Base-by-base conservation (phyloP, 2,113 vertebrate species). In the Gallinago undulata region DNA sequence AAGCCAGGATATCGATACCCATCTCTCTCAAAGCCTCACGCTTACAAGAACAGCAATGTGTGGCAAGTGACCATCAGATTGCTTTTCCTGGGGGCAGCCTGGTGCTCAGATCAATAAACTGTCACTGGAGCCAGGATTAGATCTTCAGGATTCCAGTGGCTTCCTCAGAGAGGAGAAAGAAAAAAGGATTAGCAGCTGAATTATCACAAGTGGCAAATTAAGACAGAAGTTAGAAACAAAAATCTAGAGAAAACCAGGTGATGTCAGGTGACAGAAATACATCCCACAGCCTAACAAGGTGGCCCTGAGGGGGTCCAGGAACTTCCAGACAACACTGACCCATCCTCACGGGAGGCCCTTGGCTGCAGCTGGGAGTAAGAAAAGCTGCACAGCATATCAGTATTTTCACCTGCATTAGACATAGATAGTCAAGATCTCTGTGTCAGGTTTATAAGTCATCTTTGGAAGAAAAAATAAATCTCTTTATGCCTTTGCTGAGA, bases 41-140 rank as follows among this genome's bases (percentile, higher is more conserved):
- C 63, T 39, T 25, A 6, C 1, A 30, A 12, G 24, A 76, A 51
- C 17, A 75, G 37, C 37, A 39, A 8, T 0, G 0, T 13, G 39
- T 22, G 15, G 37, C 73, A 30, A 63, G 27, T 13, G 27, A 51
- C 33, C 16, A 17, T 57, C 13, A 18, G 31, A 77, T 39, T 0
- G 0, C 18, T 66, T 70, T 48, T 24, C 43, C 30, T 0, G 0
- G 43, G 62, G 31, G 12, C 4, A 2, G 11, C 33, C 43, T 66
- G 33, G 15, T 59, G 43, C 53, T 72, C 19, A 11, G 24, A 41
- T n/a, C 9, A 16, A 25, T 28, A 47, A 76, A 4, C 33, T 4
- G 1, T 39, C 10, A 16, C 5, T 31, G 55, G 74, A 90, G 37
- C 25, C 89, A 77, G 67, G 33, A 25, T 83, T 45, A 75, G 47